Conservation (phyloP, 2,888 invertebrate species). For the Synanthedon myopaeformis region DNA sequence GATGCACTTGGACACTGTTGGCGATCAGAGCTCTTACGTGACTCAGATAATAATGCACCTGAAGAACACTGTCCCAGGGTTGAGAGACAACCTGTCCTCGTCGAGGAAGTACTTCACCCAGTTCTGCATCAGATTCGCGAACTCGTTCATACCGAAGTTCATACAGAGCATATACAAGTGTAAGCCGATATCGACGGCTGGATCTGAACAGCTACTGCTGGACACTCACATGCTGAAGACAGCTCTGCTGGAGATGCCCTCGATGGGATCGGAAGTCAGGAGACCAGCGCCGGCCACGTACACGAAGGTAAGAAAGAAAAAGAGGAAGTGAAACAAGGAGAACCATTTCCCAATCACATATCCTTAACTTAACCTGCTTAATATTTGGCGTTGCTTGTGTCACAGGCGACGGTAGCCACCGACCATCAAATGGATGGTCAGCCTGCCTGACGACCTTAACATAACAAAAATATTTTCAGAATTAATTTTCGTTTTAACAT, state of each 20-base stretch:
- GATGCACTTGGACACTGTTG: conserved; percentile 93
- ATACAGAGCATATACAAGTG: conserved; percentile 92
- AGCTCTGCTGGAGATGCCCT: conserved; percentile 92
- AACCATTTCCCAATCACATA: too few relatives aligned
- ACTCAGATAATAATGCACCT: conserved; percentile 89
- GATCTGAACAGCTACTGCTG: conserved; percentile 93
- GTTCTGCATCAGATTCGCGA: conserved; percentile 96
- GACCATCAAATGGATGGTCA: too few relatives aligned
- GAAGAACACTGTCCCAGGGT: conserved; percentile 86
- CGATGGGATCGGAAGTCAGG: conserved; percentile 88
- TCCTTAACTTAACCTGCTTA: too few relatives aligned
- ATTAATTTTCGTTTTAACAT: too few relatives aligned
- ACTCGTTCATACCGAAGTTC: conserved; percentile 95
- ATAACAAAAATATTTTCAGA: too few relatives aligned
- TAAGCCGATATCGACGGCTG: conserved; percentile 87
- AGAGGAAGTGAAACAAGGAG: too few relatives aligned
- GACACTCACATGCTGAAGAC: conserved; percentile 97
- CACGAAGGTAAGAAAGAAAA: conserved; percentile 68
- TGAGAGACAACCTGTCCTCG: conserved; percentile 89
- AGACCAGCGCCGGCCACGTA: conserved; percentile 91
- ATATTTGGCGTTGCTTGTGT: too few relatives aligned
- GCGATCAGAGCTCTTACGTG: conserved; percentile 97
- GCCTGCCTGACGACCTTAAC: too few relatives aligned
- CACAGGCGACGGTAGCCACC: too few relatives aligned
- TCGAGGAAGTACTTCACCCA: conserved; percentile 98